These are phyloP conservation scores for Numida meleagris DNA, from an alignment of 2,113 vertebrate species.

Conservation along the genomic window DNA sequence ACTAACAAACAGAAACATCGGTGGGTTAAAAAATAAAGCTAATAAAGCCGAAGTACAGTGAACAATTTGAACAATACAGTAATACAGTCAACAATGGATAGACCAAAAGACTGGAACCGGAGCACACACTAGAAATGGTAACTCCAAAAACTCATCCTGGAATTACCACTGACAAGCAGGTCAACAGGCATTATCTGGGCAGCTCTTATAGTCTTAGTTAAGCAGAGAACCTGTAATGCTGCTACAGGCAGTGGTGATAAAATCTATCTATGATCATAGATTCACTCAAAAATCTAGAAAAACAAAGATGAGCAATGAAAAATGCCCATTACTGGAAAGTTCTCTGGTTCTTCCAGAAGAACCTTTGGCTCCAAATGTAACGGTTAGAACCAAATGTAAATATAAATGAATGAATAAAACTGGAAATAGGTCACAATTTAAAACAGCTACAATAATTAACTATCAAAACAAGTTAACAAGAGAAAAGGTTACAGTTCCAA, in stretches of 20 bases:
- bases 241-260: background rate
- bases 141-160: background rate
- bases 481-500: background rate
- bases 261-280: fast-evolving
- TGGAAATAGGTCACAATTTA: background rate
- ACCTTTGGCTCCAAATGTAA: background rate
- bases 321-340: background rate
- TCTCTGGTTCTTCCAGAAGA: background rate
- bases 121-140: fast-evolving
- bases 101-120: background rate
- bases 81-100: fast-evolving
- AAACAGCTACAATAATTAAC: background rate
- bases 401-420: background rate
- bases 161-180: background rate
- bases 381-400: background rate
- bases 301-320: fast-evolving
- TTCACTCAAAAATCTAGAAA: background rate
- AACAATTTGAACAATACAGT: background rate
- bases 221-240: background rate
- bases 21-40: background rate
- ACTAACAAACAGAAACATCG: background rate
- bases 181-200: fast-evolving
- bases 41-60: background rate
- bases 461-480: background rate
- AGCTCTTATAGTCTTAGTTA: background rate